phyloP scores from a whole-genome alignment of 2,113 vertebrate genomes.

The Sakesphorus luctuosus region DNA sequence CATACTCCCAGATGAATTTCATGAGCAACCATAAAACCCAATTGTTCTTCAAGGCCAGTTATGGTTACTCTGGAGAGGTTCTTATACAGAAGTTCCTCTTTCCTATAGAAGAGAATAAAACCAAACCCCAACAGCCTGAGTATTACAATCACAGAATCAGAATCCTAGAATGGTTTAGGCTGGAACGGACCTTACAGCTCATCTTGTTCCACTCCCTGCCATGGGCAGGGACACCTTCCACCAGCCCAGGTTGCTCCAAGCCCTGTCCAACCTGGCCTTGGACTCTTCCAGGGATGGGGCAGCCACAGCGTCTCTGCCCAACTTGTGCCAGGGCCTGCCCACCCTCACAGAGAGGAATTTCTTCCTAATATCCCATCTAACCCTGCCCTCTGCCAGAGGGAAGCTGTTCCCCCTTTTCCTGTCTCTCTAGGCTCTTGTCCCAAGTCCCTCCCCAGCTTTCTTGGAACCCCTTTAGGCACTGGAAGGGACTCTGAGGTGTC shows the following conservation, averaged over 20 bases:
- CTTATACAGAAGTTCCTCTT: fast-evolving
- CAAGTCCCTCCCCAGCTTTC: not conserved
- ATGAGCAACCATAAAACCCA: not conserved
- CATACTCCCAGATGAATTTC: not conserved
- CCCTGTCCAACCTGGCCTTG: not conserved
- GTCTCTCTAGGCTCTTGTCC: not conserved
- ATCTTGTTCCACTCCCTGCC: not conserved
- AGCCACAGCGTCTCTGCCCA: not conserved
- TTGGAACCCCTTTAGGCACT: not conserved
- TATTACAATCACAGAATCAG: not conserved
- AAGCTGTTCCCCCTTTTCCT: not conserved
- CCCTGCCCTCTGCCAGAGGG: not conserved
- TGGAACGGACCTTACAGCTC: not conserved
- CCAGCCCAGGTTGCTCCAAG: not conserved
- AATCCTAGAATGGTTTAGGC: not conserved
- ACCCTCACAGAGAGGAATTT: not conserved
- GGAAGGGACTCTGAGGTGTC: not conserved
- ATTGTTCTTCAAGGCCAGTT: not conserved
- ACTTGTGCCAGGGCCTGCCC: not conserved
- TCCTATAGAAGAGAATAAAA: not conserved
- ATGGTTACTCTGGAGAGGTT: not conserved
- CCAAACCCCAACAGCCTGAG: not conserved
- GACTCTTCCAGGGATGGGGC: not conserved
- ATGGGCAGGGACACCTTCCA: not conserved
- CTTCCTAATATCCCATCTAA: fast-evolving